Evolutionary conservation across 2,113 vertebrate genomes (phyloP), one percentile per base, ranked within the genome.

Genomic region (Leuciscus idus): DNA sequence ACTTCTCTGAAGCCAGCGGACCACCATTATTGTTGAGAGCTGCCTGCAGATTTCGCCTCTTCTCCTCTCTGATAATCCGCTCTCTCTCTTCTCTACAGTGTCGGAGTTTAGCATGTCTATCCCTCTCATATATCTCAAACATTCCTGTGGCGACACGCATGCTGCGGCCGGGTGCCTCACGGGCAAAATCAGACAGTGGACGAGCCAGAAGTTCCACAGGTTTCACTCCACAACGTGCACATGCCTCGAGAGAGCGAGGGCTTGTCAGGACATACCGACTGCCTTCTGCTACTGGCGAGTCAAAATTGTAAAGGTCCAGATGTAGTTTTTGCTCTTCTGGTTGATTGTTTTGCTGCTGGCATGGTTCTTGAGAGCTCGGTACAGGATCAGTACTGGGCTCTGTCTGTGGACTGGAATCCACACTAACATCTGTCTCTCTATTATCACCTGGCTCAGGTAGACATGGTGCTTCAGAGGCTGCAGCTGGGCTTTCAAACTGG

Each of bases 221-320:
- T 83, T 97, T 97, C 89, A 99, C 96, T 11, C 97, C 96, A 15
- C 97, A 98, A 15, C 97, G 95, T 36, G 98, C 98, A 11, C 98
- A 99, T n/a, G 98, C 98, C 92, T 99, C 98, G 73, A 99, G 94
- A 2, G 98, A 99, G 85, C 96, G 96, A 4, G 98, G 98, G 91
- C 98, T 99, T 30, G 98, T 99, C 85, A 99, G 93, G 91, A 99
- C 98, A 50, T 99, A 99, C 84, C 98, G 97, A 90, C 98, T 99
- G 90, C 97, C 97, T 91, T 99, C 97, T 0, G 98, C 98, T 23
- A 93, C 96, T 0, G 96, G 94, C 0, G 95, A 96, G 93, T 98
- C 96, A 84, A 99, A 99, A 94, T 99, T 99, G 93, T 96, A 98
- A 73, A 99, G 95, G 86, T 99, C 97, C 91, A 99, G 92, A 91